Evolutionary conservation across 2,113 vertebrate species (phyloP).

Genomic region (Cygnus atratus): DNA sequence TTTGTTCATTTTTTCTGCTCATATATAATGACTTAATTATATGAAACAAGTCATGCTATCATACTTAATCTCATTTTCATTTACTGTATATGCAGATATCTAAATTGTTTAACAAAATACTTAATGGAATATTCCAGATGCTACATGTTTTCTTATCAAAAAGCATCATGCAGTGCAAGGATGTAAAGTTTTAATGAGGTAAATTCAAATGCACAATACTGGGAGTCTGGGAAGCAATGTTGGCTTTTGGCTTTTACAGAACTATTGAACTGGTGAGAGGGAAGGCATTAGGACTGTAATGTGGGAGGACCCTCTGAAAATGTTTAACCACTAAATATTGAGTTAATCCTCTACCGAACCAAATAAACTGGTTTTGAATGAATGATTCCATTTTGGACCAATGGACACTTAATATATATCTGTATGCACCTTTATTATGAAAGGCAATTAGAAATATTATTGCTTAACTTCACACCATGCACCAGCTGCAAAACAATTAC

Average conservation of each 20-base stretch:
- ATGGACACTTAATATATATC: neutral
- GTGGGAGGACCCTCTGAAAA: neutral
- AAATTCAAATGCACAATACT: neutral
- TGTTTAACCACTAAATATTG: neutral
- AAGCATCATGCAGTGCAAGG: neutral
- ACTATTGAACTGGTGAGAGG: neutral
- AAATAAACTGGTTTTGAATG: neutral
- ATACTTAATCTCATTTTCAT: neutral
- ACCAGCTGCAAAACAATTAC: neutral
- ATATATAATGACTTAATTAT: neutral
- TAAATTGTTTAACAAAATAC: neutral
- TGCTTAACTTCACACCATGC: neutral
- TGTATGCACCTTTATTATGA: neutral
- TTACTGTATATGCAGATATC: neutral
- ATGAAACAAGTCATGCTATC: neutral
- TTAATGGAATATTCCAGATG: neutral
- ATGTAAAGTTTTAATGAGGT: neutral
- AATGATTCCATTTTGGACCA: neutral
- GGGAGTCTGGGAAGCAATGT: neutral
- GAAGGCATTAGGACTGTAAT: neutral
- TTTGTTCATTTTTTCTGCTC: neutral
- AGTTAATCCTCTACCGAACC: neutral
- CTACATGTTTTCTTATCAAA: neutral
- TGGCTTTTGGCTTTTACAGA: neutral
- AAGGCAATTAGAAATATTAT: neutral